Evolutionary conservation across 2,888 invertebrate genomes (phyloP), one percentile per base, ranked within the genome.

Genomic region (Girardia tigrina): DNA sequence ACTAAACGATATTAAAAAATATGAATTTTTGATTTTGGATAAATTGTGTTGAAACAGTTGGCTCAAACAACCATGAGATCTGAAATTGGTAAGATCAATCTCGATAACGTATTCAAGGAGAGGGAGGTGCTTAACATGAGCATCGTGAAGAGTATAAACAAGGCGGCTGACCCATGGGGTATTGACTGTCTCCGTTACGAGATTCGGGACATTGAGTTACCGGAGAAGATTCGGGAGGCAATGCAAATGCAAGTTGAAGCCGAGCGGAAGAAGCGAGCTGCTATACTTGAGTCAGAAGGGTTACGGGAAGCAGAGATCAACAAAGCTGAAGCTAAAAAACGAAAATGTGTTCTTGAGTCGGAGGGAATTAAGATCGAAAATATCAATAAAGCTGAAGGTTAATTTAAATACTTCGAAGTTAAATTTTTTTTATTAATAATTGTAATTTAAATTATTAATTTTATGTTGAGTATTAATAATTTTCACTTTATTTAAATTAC

Each of bases 241-340:
- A 99, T 98, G 98, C 98, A 98, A 85, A 95, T 97, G 94, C 98
- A 98, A 86, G 98, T 99, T 0, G 97, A 98, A 85, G 98, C 98
- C 0, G 98, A 99, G 84, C 86, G 98, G 75, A 90, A 90, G 82
- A 99, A 99, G 83, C 87, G 98, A 79, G 98, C 98, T 0, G 90
- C 93, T 20, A 91, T 99, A 81, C 86, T 99, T 78, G 95, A 99
- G 83, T 97, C 97, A 0, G 98, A 99, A 86, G 95, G 95, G 82
- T 87, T 71, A 36, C 81, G 86, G 73, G 86, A 86, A 78, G 85
- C 87, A 1, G 93, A 95, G 78, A 94, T 99, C 77, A 98, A 99
- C 85, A 91, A 94, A 4, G 98, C 98, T 0, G 94, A 97, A 85
- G 98, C 98, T 81, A 91, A 92, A 85, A 89, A 95, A 77, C 89